phyloP scores from a whole-genome alignment of 2,888 invertebrate species.

The Antheraea yamamai region DNA sequence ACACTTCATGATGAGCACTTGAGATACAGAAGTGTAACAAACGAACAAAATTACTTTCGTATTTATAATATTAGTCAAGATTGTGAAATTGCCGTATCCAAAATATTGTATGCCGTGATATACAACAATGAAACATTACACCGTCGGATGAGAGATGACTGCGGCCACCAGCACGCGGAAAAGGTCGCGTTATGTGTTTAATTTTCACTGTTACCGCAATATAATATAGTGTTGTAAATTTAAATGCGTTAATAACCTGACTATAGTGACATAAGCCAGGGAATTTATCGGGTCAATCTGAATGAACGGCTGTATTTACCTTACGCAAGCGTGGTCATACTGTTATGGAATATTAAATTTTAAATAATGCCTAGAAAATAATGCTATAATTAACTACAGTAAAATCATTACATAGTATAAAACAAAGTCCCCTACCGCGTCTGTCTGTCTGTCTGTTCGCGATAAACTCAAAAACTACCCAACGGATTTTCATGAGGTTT shows the following conservation, averaged over 20 bases:
- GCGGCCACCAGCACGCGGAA: conserved; percentile 46
- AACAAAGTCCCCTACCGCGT: too few species aligned
- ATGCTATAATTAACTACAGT: neutral
- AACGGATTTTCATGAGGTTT: too few species aligned
- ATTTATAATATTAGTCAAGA: too few species aligned
- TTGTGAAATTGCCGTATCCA: conserved; percentile 44
- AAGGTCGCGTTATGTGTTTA: conserved; percentile 26
- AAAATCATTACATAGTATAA: too few species aligned
- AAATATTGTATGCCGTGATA: conserved; percentile 23
- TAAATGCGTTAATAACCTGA: conserved; percentile 13
- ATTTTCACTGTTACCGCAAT: conserved; percentile 26
- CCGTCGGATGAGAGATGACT: conserved; percentile 55
- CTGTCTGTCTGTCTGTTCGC: too few species aligned
- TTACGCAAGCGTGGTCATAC: neutral
- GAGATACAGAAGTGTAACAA: too few species aligned
- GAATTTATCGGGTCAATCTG: conserved; percentile 20
- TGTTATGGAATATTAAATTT: neutral
- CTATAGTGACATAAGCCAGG: conserved; percentile 18
- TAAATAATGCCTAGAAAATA: neutral
- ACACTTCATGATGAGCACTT: too few species aligned
- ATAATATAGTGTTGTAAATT: conserved; percentile 21
- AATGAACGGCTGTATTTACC: conserved; percentile 17
- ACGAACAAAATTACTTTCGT: too few species aligned
- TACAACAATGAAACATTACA: conserved; percentile 59
- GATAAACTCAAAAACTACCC: too few species aligned